Evolutionary conservation across 1,140 invertebrate species (phyloP), one percentile per base, ranked within the genome.

Genomic region (Megalonaias nervosa): DNA sequence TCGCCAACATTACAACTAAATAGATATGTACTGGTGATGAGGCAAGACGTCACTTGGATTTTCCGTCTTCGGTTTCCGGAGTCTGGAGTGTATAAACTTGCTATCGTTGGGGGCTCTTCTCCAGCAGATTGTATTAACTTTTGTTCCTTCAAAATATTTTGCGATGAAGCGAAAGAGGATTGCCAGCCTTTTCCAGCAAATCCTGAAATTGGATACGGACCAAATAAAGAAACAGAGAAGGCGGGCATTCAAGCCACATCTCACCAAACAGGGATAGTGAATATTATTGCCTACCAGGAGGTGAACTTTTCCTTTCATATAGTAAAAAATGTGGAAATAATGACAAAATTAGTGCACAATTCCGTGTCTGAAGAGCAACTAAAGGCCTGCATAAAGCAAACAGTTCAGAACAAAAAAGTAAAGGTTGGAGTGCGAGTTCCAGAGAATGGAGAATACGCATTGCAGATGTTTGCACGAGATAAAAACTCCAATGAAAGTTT

Each of bases 61-160:
- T 81, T 81, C 61, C 48, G 60, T 59, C 65, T 81, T 56, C 56
- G 79, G 21, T 74, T 81, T 61, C 79, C 79, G 1, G 17, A 58
- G 21, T 60, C 48, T 48, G 79, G 79, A n/a, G 60, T 77, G 16
- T 81, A 70, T 55, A 76, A 77, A 23, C 48, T 81, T n/a, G 38
- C 59, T 67, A 60, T 81, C 19, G 67, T 55, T 61, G 71, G 79
- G 48, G 67, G 19, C 2, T 17, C 16, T 16, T 57, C 9, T 58
- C 55, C 56, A 55, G 48, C n/a, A 19, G 23, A 48, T 61, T 59
- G 57, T 3, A 55, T 66, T 48, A 12, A 64, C n/a, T 26, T 81
- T 62, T 81, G 79, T 73, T 55, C 67, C 58, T 81, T 81, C 21
- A 81, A 77, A 71, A n/a, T 81, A 17, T 31, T 64, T 59, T 81